These are phyloP conservation scores for Coturnix japonica DNA, from an alignment of 2,113 vertebrate species.

Conservation along the genomic window DNA sequence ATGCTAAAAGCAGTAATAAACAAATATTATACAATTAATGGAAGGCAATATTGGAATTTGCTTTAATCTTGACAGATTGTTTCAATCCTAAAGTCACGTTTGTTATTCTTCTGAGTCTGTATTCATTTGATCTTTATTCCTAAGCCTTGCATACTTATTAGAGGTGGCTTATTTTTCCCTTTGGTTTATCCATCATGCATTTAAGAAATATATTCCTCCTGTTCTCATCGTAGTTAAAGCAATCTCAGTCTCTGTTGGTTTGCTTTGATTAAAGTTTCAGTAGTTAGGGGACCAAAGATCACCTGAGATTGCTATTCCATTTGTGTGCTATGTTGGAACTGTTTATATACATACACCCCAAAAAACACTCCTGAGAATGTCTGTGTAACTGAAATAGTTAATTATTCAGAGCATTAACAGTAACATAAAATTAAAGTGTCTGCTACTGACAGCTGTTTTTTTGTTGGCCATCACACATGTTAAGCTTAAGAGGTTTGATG, in stretches of 20 bases:
- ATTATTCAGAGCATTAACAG: neutral
- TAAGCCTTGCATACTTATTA: rapidly evolving
- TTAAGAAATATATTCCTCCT: neutral
- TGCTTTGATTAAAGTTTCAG: neutral
- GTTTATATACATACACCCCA: neutral
- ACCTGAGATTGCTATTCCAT: neutral
- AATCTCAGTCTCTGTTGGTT: neutral
- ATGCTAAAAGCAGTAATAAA: rapidly evolving
- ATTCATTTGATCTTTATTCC: neutral
- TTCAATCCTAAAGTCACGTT: neutral
- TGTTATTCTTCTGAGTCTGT: neutral
- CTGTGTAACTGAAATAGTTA: neutral
- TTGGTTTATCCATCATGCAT: neutral
- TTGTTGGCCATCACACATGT: neutral
- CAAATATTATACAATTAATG: rapidly evolving
- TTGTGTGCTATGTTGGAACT: neutral
- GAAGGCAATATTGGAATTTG: rapidly evolving
- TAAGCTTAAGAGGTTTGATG: neutral
- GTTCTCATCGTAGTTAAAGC: neutral
- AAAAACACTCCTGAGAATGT: neutral
- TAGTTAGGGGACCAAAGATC: neutral
- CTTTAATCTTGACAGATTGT: neutral
- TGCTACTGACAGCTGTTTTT: neutral
- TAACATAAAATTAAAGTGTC: neutral
- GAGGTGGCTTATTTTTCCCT: neutral